Evolutionary conservation across 2,888 invertebrate species (phyloP), one percentile per base, ranked within the genome.

Genomic region (Quadriops clusia): DNA sequence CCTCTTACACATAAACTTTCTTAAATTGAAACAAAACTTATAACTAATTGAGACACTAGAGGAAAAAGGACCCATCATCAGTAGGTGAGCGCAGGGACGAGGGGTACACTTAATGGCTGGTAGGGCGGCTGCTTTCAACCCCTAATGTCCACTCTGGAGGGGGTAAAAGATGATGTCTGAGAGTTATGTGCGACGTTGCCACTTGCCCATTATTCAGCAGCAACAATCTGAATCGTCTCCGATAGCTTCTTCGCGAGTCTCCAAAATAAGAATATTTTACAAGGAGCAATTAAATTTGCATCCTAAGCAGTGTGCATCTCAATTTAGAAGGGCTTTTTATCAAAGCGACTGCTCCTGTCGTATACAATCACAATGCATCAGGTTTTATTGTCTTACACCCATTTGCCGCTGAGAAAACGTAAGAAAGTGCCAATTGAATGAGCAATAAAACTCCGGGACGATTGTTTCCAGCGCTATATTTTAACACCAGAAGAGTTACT

Each of bases 351-450:
- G 52, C 50, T 48, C 40, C 50, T 53, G 54, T 54, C 56, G 55
- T 58, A 58, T 58, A 58, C 58, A 58, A 57, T 55, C 55, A 56
- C 59, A 57, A 61, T 61, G 54, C 58, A 58, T 61, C 59, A 60
- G 57, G 56, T 58, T 61, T 61, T 61, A 60, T 60, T 60, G 61
- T 60, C 59, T 57, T 53, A 56, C 60, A 58, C 51, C 53, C 57
- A 54, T 58, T 56, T 47, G 52, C 51, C 47, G 53, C 54, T 51
- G 54, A 52, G 57, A 53, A 59, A 60, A 59, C 56, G 53, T 54
- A 58, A 59, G 60, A 60, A 60, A 60, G 57, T 59, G 60, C 58
- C 60, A 58, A 60, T 61, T 57, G 58, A 59, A 58, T 49, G 56
- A 53, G 58, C 58, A 52, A 60, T 60, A 60, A 61, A 61, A 59